Base-by-base conservation (phyloP, 1,140 invertebrate species). In the Bradynema listronoti region DNA sequence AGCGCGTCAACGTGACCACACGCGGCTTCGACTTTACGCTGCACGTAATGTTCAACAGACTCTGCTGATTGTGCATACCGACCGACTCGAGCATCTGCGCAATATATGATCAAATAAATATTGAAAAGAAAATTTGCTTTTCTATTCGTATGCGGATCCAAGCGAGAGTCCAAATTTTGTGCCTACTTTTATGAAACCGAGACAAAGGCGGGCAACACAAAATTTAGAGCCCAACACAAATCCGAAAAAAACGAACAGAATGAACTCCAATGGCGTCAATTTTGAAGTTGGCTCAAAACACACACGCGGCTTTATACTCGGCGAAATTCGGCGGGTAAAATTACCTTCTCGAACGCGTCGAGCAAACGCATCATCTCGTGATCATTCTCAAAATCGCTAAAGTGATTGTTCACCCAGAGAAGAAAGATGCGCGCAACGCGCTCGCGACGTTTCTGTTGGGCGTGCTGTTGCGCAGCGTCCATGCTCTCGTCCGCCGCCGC, bases 351-450 rank as follows among this genome's bases (percentile, higher is more conserved):
- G 82, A 97, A 97, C 50, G 85, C 85, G 79, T 96, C 91, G 43
- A 98, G 80, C 77, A 95, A 93, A 65, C 91, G 89, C 85, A 93
- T 93, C 90, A 98, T 93, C 33, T 86, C 85, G 29, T 89, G 86
- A 81, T 93, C 88, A 4, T 86, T 91, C 32, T 99, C 94, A 81
- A 98, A 99, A 79, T 98, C 94, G 25, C 91, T 95, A 76, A 97
- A 98, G 81, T 98, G 93, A 80, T 96, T 97, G 78, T 96, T 97
- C 0, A 97, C 92, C 94, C 94, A 99, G 0, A 96, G 74, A 1
- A 97, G 81, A 0, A 98, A 88, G 0, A 98, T 91, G 56, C 92
- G 82, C 0, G 92, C 93, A 0, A 97, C 82, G 69, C 79, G 80
- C 78, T 95, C 90, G 50, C 90, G 81, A 50, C 84, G 82, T 2